Evolutionary conservation across 2,113 vertebrate species (phyloP), one percentile per base, ranked within the genome.

Genomic region (Microtus ochrogaster): DNA sequence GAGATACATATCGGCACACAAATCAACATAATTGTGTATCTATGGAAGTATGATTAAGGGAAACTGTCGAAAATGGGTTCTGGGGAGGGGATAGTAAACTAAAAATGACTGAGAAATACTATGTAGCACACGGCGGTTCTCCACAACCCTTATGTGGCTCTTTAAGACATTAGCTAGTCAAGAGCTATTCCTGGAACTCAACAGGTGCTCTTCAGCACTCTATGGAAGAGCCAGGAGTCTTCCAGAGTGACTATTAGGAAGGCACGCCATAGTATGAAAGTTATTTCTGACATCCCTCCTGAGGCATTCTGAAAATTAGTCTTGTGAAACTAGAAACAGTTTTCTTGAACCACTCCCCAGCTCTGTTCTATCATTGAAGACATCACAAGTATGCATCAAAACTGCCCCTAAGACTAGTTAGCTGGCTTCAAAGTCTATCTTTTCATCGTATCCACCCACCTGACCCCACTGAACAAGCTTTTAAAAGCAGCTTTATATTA

Each of bases 101-200:
- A 24, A 44, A 63, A 49, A 36, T 39, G 28, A 63, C 7, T 28
- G 4, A 66, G 58, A 68, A 92, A 90, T 12, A 26, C 6, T 7
- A 6, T 36, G 1, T 5, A 1, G 7, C 39, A 33, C 2, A 26
- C n/a, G 12, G 2, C 10, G 22, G 55, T 10, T 63, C n/a, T 41
- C 84, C 65, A 68, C 39, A 47, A 11, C 39, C 7, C 68, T 76
- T 28, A 58, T n/a, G 7, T 22, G 3, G 14, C 16, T 28, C 28
- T 72, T 44, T 39, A 66, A 49, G 14, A 4, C 5, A 77, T 11
- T 0, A 73, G 82, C 52, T 39, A 73, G 47, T 74, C 24, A 30
- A 10, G 9, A n/a, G 33, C 39, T 11, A 33, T 2, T 4, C 19
- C 9, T 49, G 47, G 63, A 78, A 30, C 19, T 58, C 39, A 77